Evolutionary conservation across 2,113 vertebrate genomes (phyloP).

Genomic region (Psilopsiagon aurifrons): DNA sequence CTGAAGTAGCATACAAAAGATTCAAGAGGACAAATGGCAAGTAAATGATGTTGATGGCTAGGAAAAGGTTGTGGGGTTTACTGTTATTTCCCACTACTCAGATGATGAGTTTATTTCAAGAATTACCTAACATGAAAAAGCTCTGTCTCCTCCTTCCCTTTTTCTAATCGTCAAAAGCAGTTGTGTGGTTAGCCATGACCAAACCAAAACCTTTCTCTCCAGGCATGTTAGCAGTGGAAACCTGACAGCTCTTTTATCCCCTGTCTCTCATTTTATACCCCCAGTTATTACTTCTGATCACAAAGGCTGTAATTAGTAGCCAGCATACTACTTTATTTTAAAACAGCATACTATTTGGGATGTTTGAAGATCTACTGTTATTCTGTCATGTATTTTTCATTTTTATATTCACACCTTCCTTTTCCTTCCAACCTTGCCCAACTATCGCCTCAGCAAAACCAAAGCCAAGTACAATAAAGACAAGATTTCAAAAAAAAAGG

Average conservation of each 20-base stretch:
- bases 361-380: background rate
- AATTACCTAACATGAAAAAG: background rate
- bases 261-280: background rate
- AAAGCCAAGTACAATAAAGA: background rate
- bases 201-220: background rate
- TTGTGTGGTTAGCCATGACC: background rate
- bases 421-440: background rate
- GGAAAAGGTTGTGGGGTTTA: background rate
- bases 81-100: background rate
- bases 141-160: background rate
- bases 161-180: background rate
- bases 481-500: background rate
- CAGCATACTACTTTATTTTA: background rate
- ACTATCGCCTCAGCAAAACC: background rate
- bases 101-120: background rate
- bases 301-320: background rate
- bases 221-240: background rate
- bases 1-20: background rate
- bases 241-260: background rate
- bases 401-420: background rate
- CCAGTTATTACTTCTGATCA: background rate
- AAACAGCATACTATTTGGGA: background rate
- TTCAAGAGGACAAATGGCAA: background rate
- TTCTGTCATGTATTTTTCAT: background rate
- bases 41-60: background rate